Evolutionary conservation across 2,113 vertebrate genomes (phyloP), one percentile per base, ranked within the genome.

Genomic region (Heterotis niloticus): DNA sequence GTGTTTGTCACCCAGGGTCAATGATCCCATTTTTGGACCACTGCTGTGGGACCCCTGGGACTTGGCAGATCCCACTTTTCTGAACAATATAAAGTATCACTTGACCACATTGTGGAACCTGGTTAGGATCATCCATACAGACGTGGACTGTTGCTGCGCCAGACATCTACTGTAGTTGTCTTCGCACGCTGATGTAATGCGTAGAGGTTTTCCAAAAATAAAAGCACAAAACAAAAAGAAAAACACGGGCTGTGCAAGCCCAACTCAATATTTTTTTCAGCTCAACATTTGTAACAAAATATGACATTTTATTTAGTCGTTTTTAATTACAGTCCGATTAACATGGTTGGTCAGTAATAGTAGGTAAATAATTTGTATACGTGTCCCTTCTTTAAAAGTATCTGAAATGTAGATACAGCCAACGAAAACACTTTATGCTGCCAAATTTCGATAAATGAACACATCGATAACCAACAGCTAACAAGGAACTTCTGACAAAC

Each of bases 1-100:
- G 86, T 88, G 80, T 90, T 88, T 87, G 87, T 90, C 88, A 91
- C 91, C 88, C 83, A 5, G 72, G 87, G 89, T 90, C 89, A 90
- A 64, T 90, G 86, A 89, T 83, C 86, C 83, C 17, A 76, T 86
- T 88, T 83, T 81, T 82, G 74, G 80, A 70, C 64, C 14, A 28
- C 68, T 81, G 82, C 86, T 84, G 59, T 5, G 85, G 85, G 88
- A 88, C 84, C 79, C 83, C 54, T 54, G 66, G 10, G 44, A 65
- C 14, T 81, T 76, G 66, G 77, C 82, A 82, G 83, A 89, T 86
- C 83, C 84, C 88, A 86, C 88, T 89, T 82, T 84, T 84, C 84
- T 86, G 67, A 89, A 84, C 84, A 82, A 83, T 87, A 90, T 87
- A 90, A 86, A 83, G 86, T 86, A 87, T 92, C 89, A 88, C 85